Percentiles rank a stretch among this genome's conserved stretches.
Conservation (phyloP, 2,113 vertebrate species). For the Stictonetta naevosa region DNA sequence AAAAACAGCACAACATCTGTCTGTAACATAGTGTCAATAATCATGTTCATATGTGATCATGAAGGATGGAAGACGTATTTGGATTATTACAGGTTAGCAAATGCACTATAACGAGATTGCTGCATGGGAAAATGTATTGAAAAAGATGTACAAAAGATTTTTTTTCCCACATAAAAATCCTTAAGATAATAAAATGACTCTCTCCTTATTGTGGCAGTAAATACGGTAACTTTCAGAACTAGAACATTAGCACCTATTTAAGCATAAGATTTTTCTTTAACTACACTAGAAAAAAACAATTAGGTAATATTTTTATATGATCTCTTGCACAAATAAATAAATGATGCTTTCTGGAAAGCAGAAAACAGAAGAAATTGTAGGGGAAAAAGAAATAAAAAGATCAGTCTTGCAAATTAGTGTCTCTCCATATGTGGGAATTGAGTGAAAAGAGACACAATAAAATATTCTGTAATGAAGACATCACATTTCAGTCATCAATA, state of each 20-base stretch:
- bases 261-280: not conserved
- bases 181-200: not conserved
- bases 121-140: fast-evolving
- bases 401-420: not conserved
- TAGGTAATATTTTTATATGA: not conserved
- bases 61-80: not conserved
- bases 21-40: not conserved
- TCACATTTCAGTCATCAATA: not conserved
- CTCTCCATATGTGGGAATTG: not conserved
- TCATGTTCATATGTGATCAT: not conserved
- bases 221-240: not conserved
- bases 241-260: slow-evolving; percentile 23
- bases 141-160: not conserved
- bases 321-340: not conserved
- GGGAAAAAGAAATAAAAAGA: not conserved
- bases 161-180: not conserved
- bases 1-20: not conserved
- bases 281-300: not conserved
- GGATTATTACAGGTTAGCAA: not conserved
- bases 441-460: not conserved
- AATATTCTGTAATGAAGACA: not conserved
- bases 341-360: not conserved
- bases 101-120: not conserved
- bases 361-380: not conserved
- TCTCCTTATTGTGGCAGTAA: not conserved